A percentile compares a stretch with the other conserved stretches of the same genome.
Evolutionary conservation across 2,888 invertebrate species (phyloP).

Genomic region (Spatulosminthurus flaviceps): DNA sequence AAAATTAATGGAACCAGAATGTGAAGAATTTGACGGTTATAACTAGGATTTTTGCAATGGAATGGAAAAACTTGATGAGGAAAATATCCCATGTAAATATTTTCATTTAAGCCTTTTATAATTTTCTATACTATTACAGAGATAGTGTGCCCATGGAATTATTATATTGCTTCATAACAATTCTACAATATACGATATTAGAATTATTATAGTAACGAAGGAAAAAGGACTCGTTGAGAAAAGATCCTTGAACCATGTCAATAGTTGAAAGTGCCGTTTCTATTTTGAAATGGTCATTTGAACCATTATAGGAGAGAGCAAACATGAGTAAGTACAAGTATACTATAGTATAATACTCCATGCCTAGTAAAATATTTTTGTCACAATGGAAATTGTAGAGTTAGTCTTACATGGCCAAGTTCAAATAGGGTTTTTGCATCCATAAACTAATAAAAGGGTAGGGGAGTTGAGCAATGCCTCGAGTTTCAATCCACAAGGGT

Average conservation of each 20-base stretch:
- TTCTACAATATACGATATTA: too few species aligned
- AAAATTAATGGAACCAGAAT: conserved; percentile 10
- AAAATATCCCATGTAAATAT: too few species aligned
- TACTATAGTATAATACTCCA: too few species aligned
- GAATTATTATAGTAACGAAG: too few species aligned
- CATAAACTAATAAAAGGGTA: conserved; percentile 25
- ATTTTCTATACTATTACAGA: background rate
- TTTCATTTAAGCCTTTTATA: background rate
- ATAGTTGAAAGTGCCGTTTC: background rate
- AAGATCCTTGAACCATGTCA: too few species aligned
- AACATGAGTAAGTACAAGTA: too few species aligned
- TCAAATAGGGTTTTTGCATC: conserved; percentile 22
- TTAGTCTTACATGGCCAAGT: background rate
- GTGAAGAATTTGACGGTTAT: background rate
- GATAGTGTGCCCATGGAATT: background rate
- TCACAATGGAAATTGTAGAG: background rate
- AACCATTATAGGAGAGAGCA: too few species aligned
- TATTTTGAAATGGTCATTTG: background rate
- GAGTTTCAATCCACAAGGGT: background rate
- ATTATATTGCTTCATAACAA: background rate
- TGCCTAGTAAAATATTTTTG: too few species aligned
- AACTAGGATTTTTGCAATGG: background rate
- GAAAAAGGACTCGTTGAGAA: too few species aligned
- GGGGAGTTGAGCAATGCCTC: conserved; percentile 15
- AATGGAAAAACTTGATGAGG: too few species aligned